phyloP scores from a whole-genome alignment of 2,797 vertebrate species.

The Zenarchopterus dispar region DNA sequence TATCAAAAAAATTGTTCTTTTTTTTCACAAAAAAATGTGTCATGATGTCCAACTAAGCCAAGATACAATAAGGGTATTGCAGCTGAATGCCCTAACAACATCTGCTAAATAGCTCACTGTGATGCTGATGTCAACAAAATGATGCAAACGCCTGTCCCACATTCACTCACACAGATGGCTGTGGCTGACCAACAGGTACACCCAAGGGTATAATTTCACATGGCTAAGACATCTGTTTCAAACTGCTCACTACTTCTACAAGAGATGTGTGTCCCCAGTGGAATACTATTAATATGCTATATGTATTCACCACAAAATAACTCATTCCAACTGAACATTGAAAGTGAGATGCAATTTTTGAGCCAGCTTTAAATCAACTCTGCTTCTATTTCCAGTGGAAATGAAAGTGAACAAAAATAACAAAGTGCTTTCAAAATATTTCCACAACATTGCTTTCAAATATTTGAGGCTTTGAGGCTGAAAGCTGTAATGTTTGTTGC shows the following conservation, averaged over 20 bases:
- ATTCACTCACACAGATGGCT: slow-evolving; percentile 15
- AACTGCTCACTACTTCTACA: slow-evolving; percentile 7
- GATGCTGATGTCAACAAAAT: slow-evolving; percentile 35
- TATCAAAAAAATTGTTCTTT: too few relatives aligned
- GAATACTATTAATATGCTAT: slow-evolving; percentile 9
- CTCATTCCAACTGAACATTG: too few relatives aligned
- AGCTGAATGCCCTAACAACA: slow-evolving; percentile 4
- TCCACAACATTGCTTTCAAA: neutral
- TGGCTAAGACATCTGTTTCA: slow-evolving; percentile 32
- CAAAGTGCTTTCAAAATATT: neutral
- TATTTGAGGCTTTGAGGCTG: neutral
- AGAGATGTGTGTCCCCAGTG: neutral
- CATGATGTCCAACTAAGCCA: slow-evolving; percentile 1
- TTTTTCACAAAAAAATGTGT: neutral
- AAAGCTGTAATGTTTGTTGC: neutral
- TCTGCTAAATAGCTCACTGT: slow-evolving; percentile 3
- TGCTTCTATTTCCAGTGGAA: neutral
- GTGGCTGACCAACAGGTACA: slow-evolving; percentile 33
- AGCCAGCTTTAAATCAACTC: neutral
- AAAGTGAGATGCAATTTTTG: too few relatives aligned
- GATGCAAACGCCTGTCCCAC: neutral
- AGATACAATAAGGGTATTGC: slow-evolving; percentile 7
- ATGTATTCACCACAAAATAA: neutral
- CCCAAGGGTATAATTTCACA: slow-evolving; percentile 15
- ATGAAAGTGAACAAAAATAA: neutral